Base-by-base conservation (phyloP, 2,113 vertebrate genomes). In the Mastomys coucha region DNA sequence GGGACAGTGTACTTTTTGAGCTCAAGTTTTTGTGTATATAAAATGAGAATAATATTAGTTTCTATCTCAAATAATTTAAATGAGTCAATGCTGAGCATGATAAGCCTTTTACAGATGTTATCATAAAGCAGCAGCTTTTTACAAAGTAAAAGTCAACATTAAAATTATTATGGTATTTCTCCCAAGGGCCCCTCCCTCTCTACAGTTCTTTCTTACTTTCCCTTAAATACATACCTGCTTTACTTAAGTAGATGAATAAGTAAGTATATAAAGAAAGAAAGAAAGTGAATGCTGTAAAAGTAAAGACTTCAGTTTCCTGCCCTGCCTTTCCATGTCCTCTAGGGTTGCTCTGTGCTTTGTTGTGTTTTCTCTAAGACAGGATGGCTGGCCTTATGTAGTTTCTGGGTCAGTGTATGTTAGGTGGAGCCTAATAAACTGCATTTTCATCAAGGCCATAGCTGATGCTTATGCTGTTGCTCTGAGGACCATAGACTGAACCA, bases 1-100 rank as follows among this genome's bases (percentile, higher is more conserved):
- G 39, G 28, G 78, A 8, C 6, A n/a, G 26, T 94, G 84, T 94
- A 72, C 53, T 53, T 91, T 53, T 69, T 72, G 85, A 56, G 11
- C 33, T 42, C 88, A 63, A 89, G 91, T 67, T 92, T 91, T 97
- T 89, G 20, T 89, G 22, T 94, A 10, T 80, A 19, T 82, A 75
- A 81, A 80, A 53, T 60, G 49, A 26, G 31, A 80, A 63, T 53
- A 84, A 69, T 86, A 33, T 63, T 56, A n/a, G 1, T 78, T 86
- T 56, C 19, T 86, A 28, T 58, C 51, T 92, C 19, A 53, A 33
- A 45, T 65, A 51, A 42, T 95, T 86, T 90, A 82, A 88, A 36
- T 77, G 49, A 89, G 53, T 63, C 53, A 67, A 36, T 90, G 63
- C 63, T 80, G 73, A 90, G 17, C 67, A 49, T 51, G 51, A 73